Base-by-base conservation (phyloP, 2,888 invertebrate species). In the Troilus luridus region DNA sequence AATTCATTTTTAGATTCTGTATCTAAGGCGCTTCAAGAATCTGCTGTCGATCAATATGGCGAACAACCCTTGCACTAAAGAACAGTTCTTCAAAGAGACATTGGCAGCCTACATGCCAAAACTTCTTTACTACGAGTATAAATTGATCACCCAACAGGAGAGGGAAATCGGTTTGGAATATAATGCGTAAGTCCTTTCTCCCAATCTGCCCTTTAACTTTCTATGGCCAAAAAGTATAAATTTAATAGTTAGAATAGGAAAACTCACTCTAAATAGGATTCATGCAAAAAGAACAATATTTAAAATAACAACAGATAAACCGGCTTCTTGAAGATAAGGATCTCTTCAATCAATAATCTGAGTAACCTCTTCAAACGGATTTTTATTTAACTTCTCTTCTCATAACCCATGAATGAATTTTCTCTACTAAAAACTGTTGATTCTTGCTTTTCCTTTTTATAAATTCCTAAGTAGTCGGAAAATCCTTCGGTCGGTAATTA, bases 41-140 rank as follows among this genome's bases (percentile, higher is more conserved):
- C 94, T 98, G 5, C 95, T 95, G 56, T 96, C 97, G 0, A 95
- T 98, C 0, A 97, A 97, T 93, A 95, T 97, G 93, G 96, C 96
- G 92, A 97, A 97, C 5, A 98, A 98, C 94, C 98, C 98, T 8
- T 97, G 98, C 93, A 95, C 96, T 88, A 94, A 96, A 91, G 95
- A 95, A 91, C 94, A 95, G 0, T 95, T 96, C 93, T 96, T 97
- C 91, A 95, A 96, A 91, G 94, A 95, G n/a, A 96, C 96, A 93
- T 94, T 97, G 0, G 95, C 96, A 85, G 96, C 97, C 0, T 96
- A 97, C 92, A 94, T 98, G 11, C 96, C 96, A 0, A 95, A 96
- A 93, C 94, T 98, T 17, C 95, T 96, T 0, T 97, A 97, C 93
- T 95, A 97, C 91, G 97, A 97, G 93, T 98, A 98, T 93, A 95